Evolutionary conservation across 2,797 vertebrate species (phyloP), one percentile per base, ranked within the genome.

Genomic region (Limosa lapponica): DNA sequence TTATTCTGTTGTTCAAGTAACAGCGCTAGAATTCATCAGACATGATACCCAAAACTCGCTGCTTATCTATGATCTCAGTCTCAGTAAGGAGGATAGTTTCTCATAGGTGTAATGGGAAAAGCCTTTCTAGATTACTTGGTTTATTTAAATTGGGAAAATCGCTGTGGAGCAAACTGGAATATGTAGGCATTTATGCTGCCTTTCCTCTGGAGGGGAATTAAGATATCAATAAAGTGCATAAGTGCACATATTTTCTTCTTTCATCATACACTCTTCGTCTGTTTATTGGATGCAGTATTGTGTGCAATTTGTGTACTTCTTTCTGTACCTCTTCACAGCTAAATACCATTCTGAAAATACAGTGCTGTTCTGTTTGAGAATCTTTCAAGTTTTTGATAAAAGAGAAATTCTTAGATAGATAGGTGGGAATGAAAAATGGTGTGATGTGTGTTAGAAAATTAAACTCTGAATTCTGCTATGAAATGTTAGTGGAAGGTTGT

Each of bases 131-230:
- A 73, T 70, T 64, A 27, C 51, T 82, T 39, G 67, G 12, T 87
- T 96, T 86, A 55, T 88, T 90, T 93, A 88, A 90, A 91, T 83
- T 23, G 39, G 14, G 30, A 86, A 95, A 96, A 95, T 90, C 62
- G 61, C 92, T 91, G 44, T 83, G 58, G 69, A 94, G 51, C 58
- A 71, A 91, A 80, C 72, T 81, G 61, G 32, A 95, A 91, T 90
- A 55, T 24, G 27, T 36, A 79, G 18, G 46, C 49, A 79, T 90
- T 90, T 74, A 54, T 71, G 32, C 30, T 88, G 23, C 49, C 28
- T 83, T 75, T 27, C 22, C 51, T 80, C 66, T 62, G n/a, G 28
- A 81, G 57, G 23, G 51, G 39, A 94, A 75, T 96, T 91, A 94
- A 96, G 74, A 48, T 93, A 94, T 90, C 96, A 55, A 83, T 80